A percentile compares a stretch with the other conserved stretches of the same genome.
Evolutionary conservation across 2,888 invertebrate genomes (phyloP).

Genomic region (Apomyelois bistriatella): DNA sequence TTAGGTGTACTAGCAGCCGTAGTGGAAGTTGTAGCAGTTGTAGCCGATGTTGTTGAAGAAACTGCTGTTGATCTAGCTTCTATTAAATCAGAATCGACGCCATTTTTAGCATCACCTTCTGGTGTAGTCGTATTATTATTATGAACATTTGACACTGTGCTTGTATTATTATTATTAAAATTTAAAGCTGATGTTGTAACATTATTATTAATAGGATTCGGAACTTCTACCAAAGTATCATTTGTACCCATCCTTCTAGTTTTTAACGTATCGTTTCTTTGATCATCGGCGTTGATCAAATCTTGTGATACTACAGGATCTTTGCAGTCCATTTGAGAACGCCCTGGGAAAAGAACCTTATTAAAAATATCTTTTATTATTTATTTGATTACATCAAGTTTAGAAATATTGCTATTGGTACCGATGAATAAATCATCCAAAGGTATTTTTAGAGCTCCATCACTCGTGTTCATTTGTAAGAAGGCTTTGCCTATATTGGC

Average conservation of each 20-base stretch:
- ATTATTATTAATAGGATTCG: background rate
- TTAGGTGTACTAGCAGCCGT: background rate
- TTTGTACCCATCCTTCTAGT: background rate
- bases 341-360: background rate
- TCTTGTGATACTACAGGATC: background rate
- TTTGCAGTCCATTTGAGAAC: background rate
- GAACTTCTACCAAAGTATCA: background rate
- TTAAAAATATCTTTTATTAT: background rate
- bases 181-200: too few relatives aligned
- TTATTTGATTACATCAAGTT: background rate
- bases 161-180: background rate
- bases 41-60: background rate
- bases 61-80: background rate
- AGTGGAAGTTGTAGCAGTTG: background rate
- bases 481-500: constrained; percentile 58
- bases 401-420: constrained; percentile 27
- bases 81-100: background rate
- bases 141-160: background rate
- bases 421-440: constrained; percentile 52
- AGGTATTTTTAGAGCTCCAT: constrained; percentile 45
- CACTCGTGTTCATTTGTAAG: constrained; percentile 42
- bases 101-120: background rate
- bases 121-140: background rate
- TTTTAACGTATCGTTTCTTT: background rate
- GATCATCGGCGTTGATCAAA: background rate